Conservation (phyloP, 2,113 vertebrate species). For the Ardeotis arabs region DNA sequence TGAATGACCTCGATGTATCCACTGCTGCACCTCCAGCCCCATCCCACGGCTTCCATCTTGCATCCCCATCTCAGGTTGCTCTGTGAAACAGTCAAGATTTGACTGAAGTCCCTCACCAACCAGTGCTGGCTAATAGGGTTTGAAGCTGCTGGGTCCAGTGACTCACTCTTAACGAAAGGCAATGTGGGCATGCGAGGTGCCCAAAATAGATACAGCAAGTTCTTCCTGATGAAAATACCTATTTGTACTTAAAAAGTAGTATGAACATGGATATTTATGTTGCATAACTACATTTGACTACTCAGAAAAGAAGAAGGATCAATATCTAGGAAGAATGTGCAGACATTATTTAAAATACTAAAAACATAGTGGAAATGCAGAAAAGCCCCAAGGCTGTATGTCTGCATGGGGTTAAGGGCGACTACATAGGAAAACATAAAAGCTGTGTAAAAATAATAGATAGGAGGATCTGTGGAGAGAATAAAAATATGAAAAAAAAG, state of each 20-base stretch:
- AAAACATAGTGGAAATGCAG: background rate
- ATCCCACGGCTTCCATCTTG: fast-evolving
- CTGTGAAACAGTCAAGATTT: background rate
- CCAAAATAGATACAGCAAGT: background rate
- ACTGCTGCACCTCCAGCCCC: background rate
- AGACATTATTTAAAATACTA: background rate
- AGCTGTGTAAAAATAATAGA: background rate
- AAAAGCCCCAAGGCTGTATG: background rate
- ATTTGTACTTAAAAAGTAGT: background rate
- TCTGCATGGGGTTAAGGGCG: background rate
- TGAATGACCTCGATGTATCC: background rate
- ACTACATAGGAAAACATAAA: background rate
- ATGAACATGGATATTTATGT: background rate
- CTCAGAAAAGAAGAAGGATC: background rate
- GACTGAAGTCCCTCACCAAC: background rate
- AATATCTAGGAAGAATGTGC: background rate
- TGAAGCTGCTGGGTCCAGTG: background rate
- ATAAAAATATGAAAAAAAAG: background rate
- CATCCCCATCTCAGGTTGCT: background rate
- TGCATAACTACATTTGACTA: background rate
- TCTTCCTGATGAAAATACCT: background rate
- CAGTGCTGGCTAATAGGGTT: background rate
- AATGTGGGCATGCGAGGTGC: background rate
- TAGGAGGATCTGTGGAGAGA: background rate
- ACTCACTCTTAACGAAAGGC: background rate